Base-by-base conservation (phyloP, 1,140 invertebrate species). In the Protaetia brevitarsis region DNA sequence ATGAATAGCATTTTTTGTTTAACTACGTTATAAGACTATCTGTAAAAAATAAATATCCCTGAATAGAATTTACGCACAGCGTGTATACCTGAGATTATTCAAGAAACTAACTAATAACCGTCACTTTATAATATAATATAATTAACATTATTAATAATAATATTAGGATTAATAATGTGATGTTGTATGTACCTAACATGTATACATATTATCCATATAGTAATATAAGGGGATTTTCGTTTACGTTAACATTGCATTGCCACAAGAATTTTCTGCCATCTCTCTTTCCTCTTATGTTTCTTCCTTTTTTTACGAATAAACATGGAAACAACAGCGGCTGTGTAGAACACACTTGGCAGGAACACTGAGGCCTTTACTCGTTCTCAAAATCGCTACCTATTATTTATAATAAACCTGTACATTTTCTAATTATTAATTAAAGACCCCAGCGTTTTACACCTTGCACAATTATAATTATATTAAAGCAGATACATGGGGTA, bases 211-310 rank as follows among this genome's bases (percentile, higher is more conserved):
- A 37, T 11, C 34, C 16, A 37, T 5, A 37, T 37, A 27, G 10
- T 58, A 58, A 58, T 28, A 28, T 16, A 58, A 58, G 28, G 23
- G 16, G 5, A n/a, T 23, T 16, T 58, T 21, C 28, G 26, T 58
- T 58, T 58, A 58, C 56, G 56, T 58, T 58, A 58, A 58, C 56
- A 58, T 58, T 58, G 56, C 56, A 58, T 58, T 58, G 56, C 56
- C 56, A 58, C 56, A 58, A 10, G 26, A 27, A 10, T 16, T 45
- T 19, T 16, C 23, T 45, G 3, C 16, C 41, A 2, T 45, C 41
- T 1, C 23, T 16, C 10, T 45, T 13, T 45, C 23, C n/a, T n/a
- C n/a, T n/a, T n/a, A n/a, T 41, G 5, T 41, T 41, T 16, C 7
- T 41, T 16, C n/a, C 19, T 41, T 41, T 41, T 41, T 45, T 45